These are phyloP conservation scores for Butorides virescens DNA, from an alignment of 2,113 vertebrate species.

Conservation along the genomic window DNA sequence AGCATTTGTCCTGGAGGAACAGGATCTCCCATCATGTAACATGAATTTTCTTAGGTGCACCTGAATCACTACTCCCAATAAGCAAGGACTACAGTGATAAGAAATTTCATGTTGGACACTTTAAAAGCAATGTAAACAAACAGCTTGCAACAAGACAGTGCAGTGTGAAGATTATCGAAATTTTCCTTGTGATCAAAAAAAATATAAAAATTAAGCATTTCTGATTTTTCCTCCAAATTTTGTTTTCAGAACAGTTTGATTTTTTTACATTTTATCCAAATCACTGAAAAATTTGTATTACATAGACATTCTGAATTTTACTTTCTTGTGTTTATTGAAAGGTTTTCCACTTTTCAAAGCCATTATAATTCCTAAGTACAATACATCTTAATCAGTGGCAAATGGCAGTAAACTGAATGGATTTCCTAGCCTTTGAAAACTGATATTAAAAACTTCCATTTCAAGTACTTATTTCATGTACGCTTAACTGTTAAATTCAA, in stretches of 20 bases:
- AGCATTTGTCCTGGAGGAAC: not conserved
- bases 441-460: not conserved
- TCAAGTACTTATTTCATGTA: not conserved
- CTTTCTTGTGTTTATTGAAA: not conserved
- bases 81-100: not conserved
- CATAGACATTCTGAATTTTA: not conserved
- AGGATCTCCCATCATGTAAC: not conserved
- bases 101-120: not conserved
- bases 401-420: not conserved
- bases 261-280: not conserved
- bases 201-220: not conserved
- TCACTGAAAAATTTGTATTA: not conserved
- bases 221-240: not conserved
- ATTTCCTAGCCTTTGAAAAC: not conserved
- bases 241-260: not conserved
- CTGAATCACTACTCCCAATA: not conserved
- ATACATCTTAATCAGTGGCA: not conserved
- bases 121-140: not conserved
- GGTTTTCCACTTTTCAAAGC: not conserved
- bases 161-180: not conserved
- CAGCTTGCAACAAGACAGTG: not conserved
- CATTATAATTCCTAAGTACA: not conserved
- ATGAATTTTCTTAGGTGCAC: not conserved
- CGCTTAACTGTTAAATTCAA: not conserved
- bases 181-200: not conserved